Conservation (phyloP, 2,797 vertebrate genomes). For the Sarcophilus harrisii region DNA sequence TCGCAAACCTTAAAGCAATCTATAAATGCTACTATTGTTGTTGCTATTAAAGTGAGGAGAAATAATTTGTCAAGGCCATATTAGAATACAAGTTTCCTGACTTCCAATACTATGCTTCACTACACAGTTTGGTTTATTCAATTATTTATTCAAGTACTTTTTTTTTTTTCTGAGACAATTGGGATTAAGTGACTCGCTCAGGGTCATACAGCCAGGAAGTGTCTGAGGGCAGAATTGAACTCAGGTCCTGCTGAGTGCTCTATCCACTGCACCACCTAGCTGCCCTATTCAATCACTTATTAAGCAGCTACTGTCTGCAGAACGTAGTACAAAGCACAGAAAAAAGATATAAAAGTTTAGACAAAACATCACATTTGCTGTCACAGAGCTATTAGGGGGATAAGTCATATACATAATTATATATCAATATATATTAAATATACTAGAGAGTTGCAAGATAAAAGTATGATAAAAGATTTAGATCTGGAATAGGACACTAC, state of each 20-base stretch:
- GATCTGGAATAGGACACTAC: not conserved
- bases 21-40: not conserved
- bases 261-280: too few species aligned
- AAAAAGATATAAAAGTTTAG: not conserved
- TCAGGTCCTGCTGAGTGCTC: too few species aligned
- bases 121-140: too few species aligned
- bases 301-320: not conserved
- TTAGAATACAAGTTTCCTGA: not conserved
- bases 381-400: not conserved
- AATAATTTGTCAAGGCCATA: not conserved
- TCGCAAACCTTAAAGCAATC: not conserved
- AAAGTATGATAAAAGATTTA: not conserved
- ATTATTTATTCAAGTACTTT: too few species aligned
- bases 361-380: not conserved
- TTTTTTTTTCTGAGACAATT: too few species aligned
- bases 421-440: not conserved
- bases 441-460: not conserved
- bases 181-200: too few species aligned
- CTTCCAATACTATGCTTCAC: too few species aligned
- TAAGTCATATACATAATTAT: not conserved
- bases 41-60: not conserved
- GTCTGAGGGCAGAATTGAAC: too few species aligned
- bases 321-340: not conserved
- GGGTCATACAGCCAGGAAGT: too few species aligned
- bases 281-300: not conserved